Conservation (phyloP, 2,888 invertebrate species). For the Netelia fuscicornis region DNA sequence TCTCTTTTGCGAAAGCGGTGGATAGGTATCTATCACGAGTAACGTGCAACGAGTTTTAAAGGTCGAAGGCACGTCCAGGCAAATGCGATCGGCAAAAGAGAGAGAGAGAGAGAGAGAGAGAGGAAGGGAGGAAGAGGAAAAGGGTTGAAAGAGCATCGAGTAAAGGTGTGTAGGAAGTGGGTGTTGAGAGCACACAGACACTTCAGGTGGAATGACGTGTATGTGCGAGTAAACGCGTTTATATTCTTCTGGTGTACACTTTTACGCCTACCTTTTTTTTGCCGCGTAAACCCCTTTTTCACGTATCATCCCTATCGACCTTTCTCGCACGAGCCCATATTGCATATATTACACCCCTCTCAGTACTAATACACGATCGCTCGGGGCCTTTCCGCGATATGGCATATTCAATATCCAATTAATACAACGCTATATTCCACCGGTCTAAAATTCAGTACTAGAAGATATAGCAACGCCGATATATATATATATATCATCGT, state of each 20-base stretch:
- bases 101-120: conserved; percentile 49
- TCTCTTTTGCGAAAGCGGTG: conserved; percentile 63
- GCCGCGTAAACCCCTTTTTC: conserved; percentile 32
- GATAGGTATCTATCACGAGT: conserved; percentile 70
- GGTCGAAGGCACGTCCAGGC: conserved; percentile 50
- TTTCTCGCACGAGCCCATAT: conserved; percentile 32
- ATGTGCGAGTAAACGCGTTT: conserved; percentile 69
- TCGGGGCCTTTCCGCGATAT: conserved; percentile 41
- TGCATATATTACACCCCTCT: conserved; percentile 54
- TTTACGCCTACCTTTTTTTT: conserved; percentile 69
- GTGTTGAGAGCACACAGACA: neutral
- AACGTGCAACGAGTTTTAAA: conserved; percentile 70
- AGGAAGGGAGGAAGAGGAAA: conserved; percentile 9
- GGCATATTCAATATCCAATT: conserved; percentile 51
- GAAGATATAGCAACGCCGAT: neutral
- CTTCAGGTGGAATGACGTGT: neutral
- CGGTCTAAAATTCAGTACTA: conserved; percentile 16
- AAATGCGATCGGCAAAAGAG: conserved; percentile 39
- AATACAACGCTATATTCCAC: conserved; percentile 44
- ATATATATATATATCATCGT: neutral
- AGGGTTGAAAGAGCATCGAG: conserved; percentile 19
- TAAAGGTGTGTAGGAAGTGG: conserved; percentile 16
- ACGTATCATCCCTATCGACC: conserved; percentile 10
- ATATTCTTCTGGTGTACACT: conserved; percentile 75
- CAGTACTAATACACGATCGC: conserved; percentile 44